Conservation (phyloP, 1,140 invertebrate species). For the Sycobia sp. region DNA sequence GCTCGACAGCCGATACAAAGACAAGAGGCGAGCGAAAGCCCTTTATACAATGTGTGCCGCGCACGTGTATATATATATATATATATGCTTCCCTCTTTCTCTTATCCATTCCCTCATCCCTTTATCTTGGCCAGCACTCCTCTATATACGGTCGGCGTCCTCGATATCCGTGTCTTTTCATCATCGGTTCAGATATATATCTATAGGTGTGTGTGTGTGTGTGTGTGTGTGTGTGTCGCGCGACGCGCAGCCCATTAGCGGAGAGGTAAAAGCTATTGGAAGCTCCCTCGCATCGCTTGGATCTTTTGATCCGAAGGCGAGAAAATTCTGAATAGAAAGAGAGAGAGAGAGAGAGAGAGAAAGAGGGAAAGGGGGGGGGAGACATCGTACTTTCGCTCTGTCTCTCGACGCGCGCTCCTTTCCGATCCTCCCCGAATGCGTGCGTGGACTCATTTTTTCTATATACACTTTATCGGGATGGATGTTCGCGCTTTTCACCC, state of each 20-base stretch:
- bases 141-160: slow-evolving; percentile 37
- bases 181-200: slow-evolving; percentile 45
- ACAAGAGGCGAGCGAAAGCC: slow-evolving; percentile 44
- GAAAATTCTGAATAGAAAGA: no score
- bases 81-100: slow-evolving; percentile 16
- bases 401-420: slow-evolving; percentile 1
- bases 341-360: no score
- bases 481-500: no score
- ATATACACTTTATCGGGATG: no score
- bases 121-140: slow-evolving; percentile 28
- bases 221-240: no score
- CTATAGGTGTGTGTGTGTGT: no score
- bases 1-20: slow-evolving; percentile 52
- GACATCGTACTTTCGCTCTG: neutral
- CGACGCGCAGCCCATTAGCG: slow-evolving; percentile 53
- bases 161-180: slow-evolving; percentile 35
- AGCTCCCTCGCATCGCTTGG: slow-evolving; percentile 38
- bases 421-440: no score
- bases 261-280: slow-evolving; percentile 56
- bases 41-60: slow-evolving; percentile 43
- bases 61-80: slow-evolving; percentile 34
- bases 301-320: slow-evolving; percentile 53
- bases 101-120: slow-evolving; percentile 14
- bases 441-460: no score
- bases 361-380: slow-evolving; percentile 39